Conservation (phyloP, 2,113 vertebrate species). For the Micronisus gabar region DNA sequence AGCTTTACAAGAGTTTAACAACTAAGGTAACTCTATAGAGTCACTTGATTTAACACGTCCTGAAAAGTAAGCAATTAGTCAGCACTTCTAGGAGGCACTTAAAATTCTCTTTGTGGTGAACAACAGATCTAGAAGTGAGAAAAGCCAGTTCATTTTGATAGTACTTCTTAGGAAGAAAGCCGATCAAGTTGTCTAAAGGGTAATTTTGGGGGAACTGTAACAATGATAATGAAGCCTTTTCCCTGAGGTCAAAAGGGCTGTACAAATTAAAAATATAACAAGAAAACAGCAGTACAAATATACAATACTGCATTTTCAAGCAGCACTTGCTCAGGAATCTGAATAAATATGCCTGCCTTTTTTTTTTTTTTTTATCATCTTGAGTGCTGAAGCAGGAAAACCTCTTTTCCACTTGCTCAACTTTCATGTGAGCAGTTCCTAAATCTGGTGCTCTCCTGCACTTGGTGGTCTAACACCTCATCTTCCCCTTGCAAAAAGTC, state of each 20-base stretch:
- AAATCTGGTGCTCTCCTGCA: background rate
- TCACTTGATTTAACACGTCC: slow-evolving; percentile 40
- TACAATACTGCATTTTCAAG: background rate
- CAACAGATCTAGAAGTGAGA: background rate
- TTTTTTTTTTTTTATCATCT: background rate
- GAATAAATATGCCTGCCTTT: background rate
- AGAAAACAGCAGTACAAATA: background rate
- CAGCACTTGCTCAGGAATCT: background rate
- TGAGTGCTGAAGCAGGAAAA: background rate
- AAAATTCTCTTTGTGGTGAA: background rate
- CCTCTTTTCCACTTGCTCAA: background rate
- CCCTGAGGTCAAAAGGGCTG: background rate
- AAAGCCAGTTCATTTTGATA: background rate
- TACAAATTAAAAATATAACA: background rate
- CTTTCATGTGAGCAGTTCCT: background rate
- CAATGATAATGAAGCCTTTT: background rate
- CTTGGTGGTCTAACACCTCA: background rate
- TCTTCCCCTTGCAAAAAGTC: background rate
- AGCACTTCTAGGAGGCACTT: slow-evolving; percentile 4
- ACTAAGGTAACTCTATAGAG: slow-evolving; percentile 36
- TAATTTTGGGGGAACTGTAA: background rate
- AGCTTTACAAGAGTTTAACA: slow-evolving; percentile 38
- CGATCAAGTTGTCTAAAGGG: background rate
- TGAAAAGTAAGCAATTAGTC: slow-evolving; percentile 49
- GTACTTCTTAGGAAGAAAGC: background rate